Base-by-base conservation (phyloP, 2,888 invertebrate species). In the Apantesis nais region DNA sequence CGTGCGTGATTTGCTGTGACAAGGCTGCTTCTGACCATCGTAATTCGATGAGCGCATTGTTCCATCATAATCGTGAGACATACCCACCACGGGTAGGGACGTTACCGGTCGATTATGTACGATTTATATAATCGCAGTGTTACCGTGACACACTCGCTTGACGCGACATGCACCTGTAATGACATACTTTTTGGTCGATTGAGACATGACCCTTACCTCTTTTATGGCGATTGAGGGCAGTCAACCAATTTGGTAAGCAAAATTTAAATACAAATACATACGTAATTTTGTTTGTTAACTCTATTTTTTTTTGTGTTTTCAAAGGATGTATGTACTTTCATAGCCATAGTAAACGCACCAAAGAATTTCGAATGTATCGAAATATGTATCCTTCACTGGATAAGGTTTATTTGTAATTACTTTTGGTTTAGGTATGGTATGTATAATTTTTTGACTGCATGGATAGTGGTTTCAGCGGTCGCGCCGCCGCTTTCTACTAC, bases 101-200 rank as follows among this genome's bases (percentile, higher is more conserved):
- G 83, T 81, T 80, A 80, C 74, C 71, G 68, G 70, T 75, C 76
- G 75, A 76, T 79, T 82, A 82, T 82, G 82, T 82, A 72, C 76
- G 74, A 79, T 80, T 86, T 86, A 85, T 83, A 79, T 88, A 88
- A 88, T 78, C 70, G 72, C 67, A 68, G 60, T 71, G 74, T 70
- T 70, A 63, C 70, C 71, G 65, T 68, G 77, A 71, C 73, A 78
- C 69, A 70, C 72, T 69, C 62, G 70, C 72, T 61, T 71, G 71
- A 78, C 77, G 72, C 75, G 71, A 72, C 72, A 70, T 78, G 78
- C 81, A 80, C 84, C 82, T 83, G 77, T 80, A 81, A 79, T 80
- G 80, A 69, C 82, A 80, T 75, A 85, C 80, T 78, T 83, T 69
- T 66, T 73, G 62, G 67, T 66, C 64, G 78, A 78, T 81, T 83